These are phyloP conservation scores for Euclidia mi DNA, from an alignment of 2,888 invertebrate genomes.

Conservation along the genomic window DNA sequence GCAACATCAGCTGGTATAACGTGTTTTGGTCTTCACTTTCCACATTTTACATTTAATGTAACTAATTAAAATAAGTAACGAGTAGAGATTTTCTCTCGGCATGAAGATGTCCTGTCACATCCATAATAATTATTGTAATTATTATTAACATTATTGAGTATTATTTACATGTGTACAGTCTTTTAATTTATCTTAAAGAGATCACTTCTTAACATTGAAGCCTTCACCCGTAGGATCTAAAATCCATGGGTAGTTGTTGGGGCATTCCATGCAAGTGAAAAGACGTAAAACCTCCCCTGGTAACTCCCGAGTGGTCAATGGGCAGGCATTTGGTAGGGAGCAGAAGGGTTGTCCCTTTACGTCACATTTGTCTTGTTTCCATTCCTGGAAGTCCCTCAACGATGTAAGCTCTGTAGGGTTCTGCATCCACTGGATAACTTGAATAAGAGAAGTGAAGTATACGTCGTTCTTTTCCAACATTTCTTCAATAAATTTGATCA, in stretches of 20 bases:
- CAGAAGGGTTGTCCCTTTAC: constrained; percentile 98
- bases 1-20: constrained; percentile 42
- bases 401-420: constrained; percentile 96
- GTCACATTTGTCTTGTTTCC: constrained; percentile 98
- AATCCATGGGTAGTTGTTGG: constrained; percentile 98
- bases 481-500: constrained; percentile 98
- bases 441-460: constrained; percentile 97
- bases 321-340: constrained; percentile 97
- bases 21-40: constrained; percentile 42
- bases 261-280: constrained; percentile 99
- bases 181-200: constrained; percentile 86
- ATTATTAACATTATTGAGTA: constrained; percentile 88
- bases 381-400: constrained; percentile 97
- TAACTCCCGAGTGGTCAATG: constrained; percentile 96
- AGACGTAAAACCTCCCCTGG: constrained; percentile 97
- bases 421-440: constrained; percentile 99
- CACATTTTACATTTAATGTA: constrained; percentile 35
- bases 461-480: constrained; percentile 97
- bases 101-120: constrained; percentile 66
- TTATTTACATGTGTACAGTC: constrained; percentile 90
- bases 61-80: constrained; percentile 46
- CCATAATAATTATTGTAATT: constrained; percentile 67
- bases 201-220: constrained; percentile 95
- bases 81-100: constrained; percentile 40
- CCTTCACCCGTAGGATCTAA: constrained; percentile 98